Percentiles rank a stretch among this genome's conserved stretches.
Conservation (phyloP, 2,797 vertebrate genomes). For the Euthynnus affinis region DNA sequence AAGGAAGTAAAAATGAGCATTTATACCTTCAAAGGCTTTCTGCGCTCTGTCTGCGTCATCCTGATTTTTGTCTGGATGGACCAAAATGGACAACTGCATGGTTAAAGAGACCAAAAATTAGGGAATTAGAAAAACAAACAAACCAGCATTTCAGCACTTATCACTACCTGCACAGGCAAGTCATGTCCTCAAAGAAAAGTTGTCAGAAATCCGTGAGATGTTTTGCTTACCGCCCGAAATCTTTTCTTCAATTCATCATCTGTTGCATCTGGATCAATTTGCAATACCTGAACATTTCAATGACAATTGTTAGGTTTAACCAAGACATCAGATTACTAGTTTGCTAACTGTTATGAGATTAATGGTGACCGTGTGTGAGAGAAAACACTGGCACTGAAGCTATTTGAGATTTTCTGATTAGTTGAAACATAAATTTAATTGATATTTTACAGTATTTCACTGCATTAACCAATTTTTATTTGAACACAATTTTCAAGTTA, state of each 20-base stretch:
- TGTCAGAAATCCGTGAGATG: not conserved
- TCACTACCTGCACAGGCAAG: not conserved
- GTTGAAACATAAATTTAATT: not conserved
- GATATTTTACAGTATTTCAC: not conserved
- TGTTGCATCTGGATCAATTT: constrained; percentile 97
- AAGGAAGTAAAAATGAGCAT: not conserved
- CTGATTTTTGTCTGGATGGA: constrained; percentile 99
- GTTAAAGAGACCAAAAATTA: constrained; percentile 43
- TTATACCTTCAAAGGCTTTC: constrained; percentile 96
- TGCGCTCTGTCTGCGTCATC: constrained; percentile 94
- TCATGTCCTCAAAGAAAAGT: not conserved
- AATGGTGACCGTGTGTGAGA: not conserved
- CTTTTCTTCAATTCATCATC: constrained; percentile 98
- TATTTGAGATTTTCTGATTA: no score
- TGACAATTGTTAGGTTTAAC: not conserved
- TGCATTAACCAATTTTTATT: no score
- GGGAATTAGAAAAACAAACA: constrained; percentile 1
- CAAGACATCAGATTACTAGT: not conserved
- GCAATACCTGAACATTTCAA: constrained; percentile 88
- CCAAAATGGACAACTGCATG: constrained; percentile 95
- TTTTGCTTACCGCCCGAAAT: constrained; percentile 91
- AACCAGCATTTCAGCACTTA: no score
- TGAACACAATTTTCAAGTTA: no score
- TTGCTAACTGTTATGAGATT: not conserved
- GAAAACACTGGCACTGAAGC: not conserved